Percentiles rank a stretch among this genome's conserved stretches.
Evolutionary conservation across 2,888 invertebrate genomes (phyloP).

Genomic region (Nowickia ferox): DNA sequence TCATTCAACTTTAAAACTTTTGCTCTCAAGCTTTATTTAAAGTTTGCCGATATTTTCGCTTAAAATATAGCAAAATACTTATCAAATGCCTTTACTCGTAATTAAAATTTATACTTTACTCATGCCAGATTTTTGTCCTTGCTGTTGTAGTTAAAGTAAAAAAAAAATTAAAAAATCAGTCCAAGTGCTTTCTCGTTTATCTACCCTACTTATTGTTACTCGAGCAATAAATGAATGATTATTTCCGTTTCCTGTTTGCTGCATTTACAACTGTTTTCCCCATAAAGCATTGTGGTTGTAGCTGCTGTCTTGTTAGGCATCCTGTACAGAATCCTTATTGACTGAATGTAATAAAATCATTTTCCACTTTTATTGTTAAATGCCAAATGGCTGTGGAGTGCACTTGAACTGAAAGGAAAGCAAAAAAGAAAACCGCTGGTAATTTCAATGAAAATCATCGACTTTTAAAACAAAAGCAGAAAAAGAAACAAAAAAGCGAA

Average conservation of each 20-base stretch:
- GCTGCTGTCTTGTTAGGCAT: constrained; percentile 40
- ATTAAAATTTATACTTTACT: constrained; percentile 4
- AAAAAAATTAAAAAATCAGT: neutral
- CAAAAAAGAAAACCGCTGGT: neutral
- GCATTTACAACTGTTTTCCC: constrained; percentile 48
- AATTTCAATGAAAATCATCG: constrained; percentile 20
- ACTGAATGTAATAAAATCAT: constrained; percentile 56
- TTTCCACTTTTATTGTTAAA: constrained; percentile 62
- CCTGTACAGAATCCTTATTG: constrained; percentile 58
- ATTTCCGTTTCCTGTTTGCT: constrained; percentile 59
- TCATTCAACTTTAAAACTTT: neutral
- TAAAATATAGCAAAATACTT: neutral
- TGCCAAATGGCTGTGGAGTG: constrained; percentile 26
- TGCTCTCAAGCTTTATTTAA: neutral
- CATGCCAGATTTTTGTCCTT: neutral
- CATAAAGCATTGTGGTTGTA: constrained; percentile 34
- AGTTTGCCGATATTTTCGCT: neutral
- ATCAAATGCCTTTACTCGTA: neutral
- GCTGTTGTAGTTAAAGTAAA: neutral
- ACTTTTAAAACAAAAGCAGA: constrained; percentile 1
- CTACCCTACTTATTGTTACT: constrained; percentile 40
- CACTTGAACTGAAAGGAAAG: constrained; percentile 25
- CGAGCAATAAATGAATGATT: constrained; percentile 60
- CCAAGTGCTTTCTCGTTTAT: constrained; percentile 48
- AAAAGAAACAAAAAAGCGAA: constrained; percentile 17